Percentiles rank a stretch among this genome's conserved stretches.
Evolutionary conservation across 2,113 vertebrate species (phyloP).

Genomic region (Pygoscelis adeliae): DNA sequence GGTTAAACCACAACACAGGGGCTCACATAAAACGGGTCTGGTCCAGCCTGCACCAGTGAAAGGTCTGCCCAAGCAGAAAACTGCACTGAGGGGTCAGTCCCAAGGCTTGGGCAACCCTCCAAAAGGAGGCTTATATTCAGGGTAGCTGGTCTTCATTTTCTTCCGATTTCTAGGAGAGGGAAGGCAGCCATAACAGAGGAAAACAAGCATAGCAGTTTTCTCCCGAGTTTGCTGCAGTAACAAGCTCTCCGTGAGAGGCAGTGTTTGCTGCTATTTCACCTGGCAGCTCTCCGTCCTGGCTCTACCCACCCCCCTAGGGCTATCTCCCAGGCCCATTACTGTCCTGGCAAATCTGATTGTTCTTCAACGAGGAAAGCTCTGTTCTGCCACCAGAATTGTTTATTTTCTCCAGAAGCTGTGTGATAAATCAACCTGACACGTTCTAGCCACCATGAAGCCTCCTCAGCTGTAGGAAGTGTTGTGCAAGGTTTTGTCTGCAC

Average conservation of each 20-base stretch:
- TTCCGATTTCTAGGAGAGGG: not conserved
- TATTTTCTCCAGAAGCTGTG: not conserved
- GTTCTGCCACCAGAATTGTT: not conserved
- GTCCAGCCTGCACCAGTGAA: not conserved
- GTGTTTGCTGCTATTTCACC: not conserved
- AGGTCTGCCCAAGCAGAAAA: not conserved
- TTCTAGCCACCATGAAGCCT: not conserved
- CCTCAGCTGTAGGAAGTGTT: not conserved
- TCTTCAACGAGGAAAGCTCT: not conserved
- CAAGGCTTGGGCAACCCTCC: not conserved
- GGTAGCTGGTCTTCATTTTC: not conserved
- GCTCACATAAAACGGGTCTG: not conserved
- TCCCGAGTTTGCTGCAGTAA: not conserved
- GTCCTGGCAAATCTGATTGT: slow-evolving; percentile 1
- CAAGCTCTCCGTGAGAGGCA: not conserved
- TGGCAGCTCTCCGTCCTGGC: not conserved
- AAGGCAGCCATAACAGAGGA: not conserved
- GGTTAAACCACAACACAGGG: too few species aligned
- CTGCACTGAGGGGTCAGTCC: not conserved
- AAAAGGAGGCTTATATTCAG: fast-evolving
- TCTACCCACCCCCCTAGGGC: not conserved
- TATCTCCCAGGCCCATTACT: not conserved
- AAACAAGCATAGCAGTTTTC: not conserved
- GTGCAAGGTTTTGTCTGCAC: not conserved
- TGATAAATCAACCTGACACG: slow-evolving; percentile 62